Conservation (phyloP, 2,113 vertebrate species). For the Rynchops niger region DNA sequence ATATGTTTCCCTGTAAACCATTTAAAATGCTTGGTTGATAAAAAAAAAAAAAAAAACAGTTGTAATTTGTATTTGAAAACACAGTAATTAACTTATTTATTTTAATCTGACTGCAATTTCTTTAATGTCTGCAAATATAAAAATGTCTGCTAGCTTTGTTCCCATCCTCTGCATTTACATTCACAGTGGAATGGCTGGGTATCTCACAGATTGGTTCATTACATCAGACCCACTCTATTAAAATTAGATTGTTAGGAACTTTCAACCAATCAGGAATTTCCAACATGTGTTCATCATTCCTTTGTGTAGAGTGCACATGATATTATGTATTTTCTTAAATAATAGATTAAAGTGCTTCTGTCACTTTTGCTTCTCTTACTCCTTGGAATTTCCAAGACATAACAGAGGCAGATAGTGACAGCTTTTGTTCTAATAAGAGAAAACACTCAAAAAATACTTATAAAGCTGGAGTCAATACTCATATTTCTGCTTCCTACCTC, state of each 20-base stretch:
- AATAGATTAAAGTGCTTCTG: slow-evolving; percentile 32
- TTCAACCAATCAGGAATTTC: not conserved
- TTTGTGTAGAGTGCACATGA: not conserved
- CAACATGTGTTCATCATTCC: not conserved
- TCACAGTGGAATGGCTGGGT: not conserved
- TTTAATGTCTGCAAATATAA: not conserved
- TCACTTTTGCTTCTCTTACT: not conserved
- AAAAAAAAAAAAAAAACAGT: not conserved
- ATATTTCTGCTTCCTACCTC: not conserved
- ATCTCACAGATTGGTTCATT: not conserved
- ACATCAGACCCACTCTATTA: not conserved
- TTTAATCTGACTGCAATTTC: not conserved
- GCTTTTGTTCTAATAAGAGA: slow-evolving; percentile 16
- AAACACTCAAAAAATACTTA: not conserved
- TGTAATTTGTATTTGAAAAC: not conserved
- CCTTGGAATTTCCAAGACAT: not conserved
- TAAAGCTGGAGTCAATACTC: not conserved
- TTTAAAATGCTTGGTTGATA: not conserved
- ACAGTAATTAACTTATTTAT: not conserved
- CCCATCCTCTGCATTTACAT: not conserved
- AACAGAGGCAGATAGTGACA: slow-evolving; percentile 6
- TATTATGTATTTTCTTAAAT: slow-evolving; percentile 13
- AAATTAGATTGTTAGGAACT: not conserved
- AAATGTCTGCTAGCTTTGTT: not conserved
- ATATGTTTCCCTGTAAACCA: not conserved